A percentile compares a stretch with the other conserved stretches of the same genome.
Evolutionary conservation across 2,113 vertebrate species (phyloP).

Genomic region (Parotia lawesii): DNA sequence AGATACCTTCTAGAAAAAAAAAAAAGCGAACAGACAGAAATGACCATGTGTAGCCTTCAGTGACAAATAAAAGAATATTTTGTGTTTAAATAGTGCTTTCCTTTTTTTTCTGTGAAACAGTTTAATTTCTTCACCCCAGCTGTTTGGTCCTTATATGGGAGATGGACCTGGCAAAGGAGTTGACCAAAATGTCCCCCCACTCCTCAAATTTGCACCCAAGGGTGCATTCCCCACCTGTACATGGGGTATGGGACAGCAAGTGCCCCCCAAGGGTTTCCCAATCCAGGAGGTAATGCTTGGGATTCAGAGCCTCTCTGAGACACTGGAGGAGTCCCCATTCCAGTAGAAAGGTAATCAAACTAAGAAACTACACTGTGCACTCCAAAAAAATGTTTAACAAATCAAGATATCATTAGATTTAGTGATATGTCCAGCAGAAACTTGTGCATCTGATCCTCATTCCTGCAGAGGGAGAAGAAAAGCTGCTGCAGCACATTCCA

Average conservation of each 20-base stretch:
- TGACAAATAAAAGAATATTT: slow-evolving; percentile 98
- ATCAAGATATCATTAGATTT: neutral
- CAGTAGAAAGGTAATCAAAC: neutral
- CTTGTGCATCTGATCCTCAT: neutral
- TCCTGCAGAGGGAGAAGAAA: neutral
- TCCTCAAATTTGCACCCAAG: neutral
- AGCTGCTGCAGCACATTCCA: neutral
- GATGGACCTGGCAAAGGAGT: neutral
- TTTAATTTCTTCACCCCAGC: neutral
- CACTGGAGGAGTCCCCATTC: neutral
- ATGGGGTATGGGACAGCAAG: rapidly evolving
- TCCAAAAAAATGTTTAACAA: neutral
- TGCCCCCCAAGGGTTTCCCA: neutral
- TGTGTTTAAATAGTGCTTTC: slow-evolving; percentile 83
- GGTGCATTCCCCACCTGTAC: neutral
- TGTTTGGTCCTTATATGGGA: neutral
- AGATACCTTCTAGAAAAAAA: slow-evolving; percentile 93
- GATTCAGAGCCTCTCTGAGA: neutral
- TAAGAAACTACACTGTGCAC: neutral
- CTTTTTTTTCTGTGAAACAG: neutral
- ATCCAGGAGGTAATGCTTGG: neutral
- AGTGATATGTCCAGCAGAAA: neutral
- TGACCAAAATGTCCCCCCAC: neutral
- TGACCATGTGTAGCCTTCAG: slow-evolving; percentile 94
- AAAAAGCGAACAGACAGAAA: slow-evolving; percentile 78